Evolutionary conservation across 2,888 invertebrate species (phyloP), one percentile per base, ranked within the genome.

Genomic region (Drosophila meridionalis): DNA sequence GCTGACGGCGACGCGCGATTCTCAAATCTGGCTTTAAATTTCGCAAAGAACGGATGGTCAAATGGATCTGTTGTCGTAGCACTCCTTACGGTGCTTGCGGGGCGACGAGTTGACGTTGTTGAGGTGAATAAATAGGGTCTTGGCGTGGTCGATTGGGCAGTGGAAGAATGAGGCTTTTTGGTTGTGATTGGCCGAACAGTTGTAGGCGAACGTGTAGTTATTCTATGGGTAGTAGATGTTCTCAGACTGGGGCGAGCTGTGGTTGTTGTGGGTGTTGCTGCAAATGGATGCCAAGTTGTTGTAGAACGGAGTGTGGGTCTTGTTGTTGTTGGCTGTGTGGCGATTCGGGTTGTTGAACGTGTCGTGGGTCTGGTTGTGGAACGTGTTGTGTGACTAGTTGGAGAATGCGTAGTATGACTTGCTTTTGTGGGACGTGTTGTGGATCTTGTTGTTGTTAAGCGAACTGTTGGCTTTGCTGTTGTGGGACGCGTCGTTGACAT

Each of bases 11-110:
- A 34, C 7, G 43, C 5, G 4, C 40, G 55, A 50, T 30, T 60
- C 45, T 80, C 59, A 42, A 88, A 84, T 14, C 50, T 45, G 1
- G 65, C 62, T 53, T 80, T 81, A 57, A 75, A 82, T 64, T 83
- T 86, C 5, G 77, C 83, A 62, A 87, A 87, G 69, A 87, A 83
- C 36, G 83, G 84, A 70, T 80, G 80, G 38, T 64, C 68, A 58
- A 79, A 82, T 6, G 80, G 79, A 71, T 80, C 73, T 28, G 55
- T 55, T 45, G 78, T 78, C 0, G 72, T 69, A 20, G 28, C 53
- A 38, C 43, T 78, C 32, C 56, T 71, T 11, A 20, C 58, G 48
- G 68, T 76, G 59, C 61, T 74, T 62, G 66, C 28, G 38, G 73
- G 50, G 2, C 56, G 71, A 36, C 14, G 62, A 30, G 76, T 80